Conservation (phyloP, 2,888 invertebrate species). For the Drosophila anomelani region DNA sequence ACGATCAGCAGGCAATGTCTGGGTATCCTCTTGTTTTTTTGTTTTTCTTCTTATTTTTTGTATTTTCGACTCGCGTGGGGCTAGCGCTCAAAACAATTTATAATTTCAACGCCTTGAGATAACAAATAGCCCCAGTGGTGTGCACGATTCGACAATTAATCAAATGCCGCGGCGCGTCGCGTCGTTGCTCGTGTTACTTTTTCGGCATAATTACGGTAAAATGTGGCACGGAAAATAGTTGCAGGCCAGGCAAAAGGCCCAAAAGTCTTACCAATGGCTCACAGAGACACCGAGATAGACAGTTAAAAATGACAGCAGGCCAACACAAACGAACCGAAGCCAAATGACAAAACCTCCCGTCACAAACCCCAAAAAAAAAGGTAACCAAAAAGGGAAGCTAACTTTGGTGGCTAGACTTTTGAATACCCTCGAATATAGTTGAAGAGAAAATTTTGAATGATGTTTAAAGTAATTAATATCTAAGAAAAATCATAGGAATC, state of each 20-base stretch:
- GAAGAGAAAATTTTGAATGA: background rate
- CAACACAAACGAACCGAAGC: constrained; percentile 56
- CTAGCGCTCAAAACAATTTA: constrained; percentile 71
- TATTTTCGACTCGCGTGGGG: constrained; percentile 45
- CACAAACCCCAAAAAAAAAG: constrained; percentile 26
- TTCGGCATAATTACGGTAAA: constrained; percentile 75
- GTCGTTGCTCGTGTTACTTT: constrained; percentile 64
- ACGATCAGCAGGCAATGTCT: constrained; percentile 44
- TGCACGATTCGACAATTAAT: constrained; percentile 78
- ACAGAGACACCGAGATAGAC: constrained; percentile 55
- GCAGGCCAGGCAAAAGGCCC: constrained; percentile 33
- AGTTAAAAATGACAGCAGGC: constrained; percentile 67
- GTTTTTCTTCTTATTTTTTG: background rate
- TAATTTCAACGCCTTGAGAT: constrained; percentile 79
- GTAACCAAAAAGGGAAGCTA: constrained; percentile 14
- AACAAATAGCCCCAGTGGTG: constrained; percentile 74
- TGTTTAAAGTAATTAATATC: background rate
- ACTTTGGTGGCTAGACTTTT: too few relatives aligned
- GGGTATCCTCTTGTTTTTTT: constrained; percentile 42
- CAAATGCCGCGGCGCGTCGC: constrained; percentile 63
- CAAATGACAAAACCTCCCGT: constrained; percentile 59
- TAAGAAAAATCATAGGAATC: background rate
- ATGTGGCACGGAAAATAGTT: constrained; percentile 67
- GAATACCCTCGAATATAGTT: background rate
- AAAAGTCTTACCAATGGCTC: constrained; percentile 35